Base-by-base conservation (phyloP, 2,113 vertebrate genomes). In the Mellivora capensis region DNA sequence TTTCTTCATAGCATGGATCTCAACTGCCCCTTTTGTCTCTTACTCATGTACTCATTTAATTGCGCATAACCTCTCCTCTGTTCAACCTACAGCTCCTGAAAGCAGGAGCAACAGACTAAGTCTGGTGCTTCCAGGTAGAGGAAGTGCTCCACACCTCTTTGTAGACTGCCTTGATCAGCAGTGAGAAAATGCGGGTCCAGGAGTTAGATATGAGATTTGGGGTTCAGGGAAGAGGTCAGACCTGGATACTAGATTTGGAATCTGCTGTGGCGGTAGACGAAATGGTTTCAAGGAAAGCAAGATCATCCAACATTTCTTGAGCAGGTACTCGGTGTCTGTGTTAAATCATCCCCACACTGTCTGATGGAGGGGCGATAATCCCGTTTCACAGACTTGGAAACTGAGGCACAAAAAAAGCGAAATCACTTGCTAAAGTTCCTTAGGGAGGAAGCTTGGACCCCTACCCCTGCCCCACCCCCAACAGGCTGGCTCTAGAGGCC, bases 81-180 rank as follows among this genome's bases (percentile, higher is more conserved):
- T 47, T 94, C n/a, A 18, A 57, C 47, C 54, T 14, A 62, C 27
- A 42, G 85, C 44, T 83, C 67, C 79, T 31, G 34, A 62, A 79
- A 62, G 37, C 49, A 64, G 57, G 47, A 82, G 20, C 59, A 67
- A 31, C 20, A 18, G 84, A 44, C 52, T 25, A n/a, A n/a, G 42
- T 20, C 23, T 64, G 61, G 91, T 9, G 11, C 47, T 74, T 13
- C 13, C 6, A 17, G 67, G 61, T 39, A 25, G 15, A 29, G 83
- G 7, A 37, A 47, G 64, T 0, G 6, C 23, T 49, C 2, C 7
- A 0, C 4, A 34, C 4, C 2, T 37, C 6, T 72, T 34, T 87
- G 49, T 27, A 77, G 59, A 25, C 27, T 20, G 47, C 37, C 25
- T 23, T 21, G 10, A 3, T 44, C 27, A 10, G 21, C 4, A 20